A percentile compares a stretch with the other conserved stretches of the same genome.
phyloP scores from a whole-genome alignment of 92 coral and sea anemone species.

The Zoanthus gigantus region DNA sequence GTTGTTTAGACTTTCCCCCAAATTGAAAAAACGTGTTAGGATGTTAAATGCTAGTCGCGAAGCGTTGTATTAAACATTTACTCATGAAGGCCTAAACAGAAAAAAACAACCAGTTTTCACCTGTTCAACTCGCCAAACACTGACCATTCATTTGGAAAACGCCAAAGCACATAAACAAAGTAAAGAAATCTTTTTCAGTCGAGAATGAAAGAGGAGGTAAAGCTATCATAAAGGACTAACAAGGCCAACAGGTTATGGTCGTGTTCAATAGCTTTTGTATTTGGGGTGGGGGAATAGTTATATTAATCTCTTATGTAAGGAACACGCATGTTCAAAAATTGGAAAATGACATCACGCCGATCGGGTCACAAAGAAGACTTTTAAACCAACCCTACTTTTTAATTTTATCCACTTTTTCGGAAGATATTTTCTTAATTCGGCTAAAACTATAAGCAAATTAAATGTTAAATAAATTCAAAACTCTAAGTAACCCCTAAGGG shows the following conservation, averaged over 20 bases:
- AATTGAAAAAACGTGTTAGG: not conserved
- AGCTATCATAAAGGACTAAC: not conserved
- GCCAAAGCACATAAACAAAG: not conserved
- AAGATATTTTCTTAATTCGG: no score
- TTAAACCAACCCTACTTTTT: not conserved
- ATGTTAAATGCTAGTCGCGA: no score
- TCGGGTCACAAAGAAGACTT: not conserved
- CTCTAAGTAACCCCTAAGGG: not conserved
- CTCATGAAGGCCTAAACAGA: not conserved
- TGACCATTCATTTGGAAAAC: not conserved
- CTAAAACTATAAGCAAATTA: not conserved
- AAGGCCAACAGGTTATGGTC: not conserved
- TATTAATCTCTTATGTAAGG: constrained; percentile 19
- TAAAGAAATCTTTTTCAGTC: not conserved
- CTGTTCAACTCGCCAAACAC: not conserved
- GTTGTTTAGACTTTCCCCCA: not conserved
- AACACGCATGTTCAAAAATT: not conserved
- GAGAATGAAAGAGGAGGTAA: not conserved
- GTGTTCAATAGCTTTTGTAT: not conserved
- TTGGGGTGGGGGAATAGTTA: constrained; percentile 1
- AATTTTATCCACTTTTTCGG: not conserved
- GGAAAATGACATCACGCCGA: constrained; percentile 33
- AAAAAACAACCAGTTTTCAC: constrained; percentile 37
- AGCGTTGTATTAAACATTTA: not conserved
- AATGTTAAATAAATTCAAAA: not conserved